phyloP scores from a whole-genome alignment of 2,797 vertebrate genomes.

The Pangasius mekongensis region DNA sequence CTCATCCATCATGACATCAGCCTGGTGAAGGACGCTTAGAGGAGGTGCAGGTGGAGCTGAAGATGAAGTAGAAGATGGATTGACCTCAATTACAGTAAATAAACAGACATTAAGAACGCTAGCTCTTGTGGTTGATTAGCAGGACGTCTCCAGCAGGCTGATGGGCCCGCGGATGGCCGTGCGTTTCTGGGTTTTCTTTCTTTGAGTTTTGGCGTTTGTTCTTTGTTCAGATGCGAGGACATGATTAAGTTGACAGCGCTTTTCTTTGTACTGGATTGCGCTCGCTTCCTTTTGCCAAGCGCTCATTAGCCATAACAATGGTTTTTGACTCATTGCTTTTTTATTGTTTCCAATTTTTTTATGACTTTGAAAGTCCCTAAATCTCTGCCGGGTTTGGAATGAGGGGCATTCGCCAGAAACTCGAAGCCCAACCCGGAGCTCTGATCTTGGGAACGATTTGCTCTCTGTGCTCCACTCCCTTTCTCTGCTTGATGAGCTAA shows the following conservation, averaged over 20 bases:
- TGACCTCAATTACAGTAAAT: neutral
- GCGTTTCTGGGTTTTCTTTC: neutral
- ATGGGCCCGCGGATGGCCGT: neutral
- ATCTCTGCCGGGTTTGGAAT: constrained; percentile 51
- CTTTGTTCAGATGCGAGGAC: constrained; percentile 51
- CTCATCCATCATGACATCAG: constrained; percentile 86
- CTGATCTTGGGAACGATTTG: constrained; percentile 42
- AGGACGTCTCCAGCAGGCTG: neutral
- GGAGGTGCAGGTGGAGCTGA: constrained; percentile 32
- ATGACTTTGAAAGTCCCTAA: constrained; percentile 54
- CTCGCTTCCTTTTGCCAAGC: constrained; percentile 52
- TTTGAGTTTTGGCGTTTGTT: constrained; percentile 33
- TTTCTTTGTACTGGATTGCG: constrained; percentile 53
- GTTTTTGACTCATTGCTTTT: constrained; percentile 50
- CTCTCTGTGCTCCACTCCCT: constrained; percentile 30
- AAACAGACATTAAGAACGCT: neutral
- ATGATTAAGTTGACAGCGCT: constrained; percentile 54
- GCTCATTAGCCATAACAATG: constrained; percentile 47
- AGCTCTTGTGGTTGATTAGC: constrained; percentile 11
- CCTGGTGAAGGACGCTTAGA: constrained; percentile 68
- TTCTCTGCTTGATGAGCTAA: neutral
- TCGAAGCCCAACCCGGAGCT: constrained; percentile 38
- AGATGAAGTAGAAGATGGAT: constrained; percentile 33
- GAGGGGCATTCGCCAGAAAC: constrained; percentile 53
- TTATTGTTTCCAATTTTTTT: constrained; percentile 57